A percentile compares a stretch with the other conserved stretches of the same genome.
These are phyloP conservation scores for Gallinago paraguaiae DNA, from an alignment of 2,113 vertebrate genomes.

Conservation along the genomic window DNA sequence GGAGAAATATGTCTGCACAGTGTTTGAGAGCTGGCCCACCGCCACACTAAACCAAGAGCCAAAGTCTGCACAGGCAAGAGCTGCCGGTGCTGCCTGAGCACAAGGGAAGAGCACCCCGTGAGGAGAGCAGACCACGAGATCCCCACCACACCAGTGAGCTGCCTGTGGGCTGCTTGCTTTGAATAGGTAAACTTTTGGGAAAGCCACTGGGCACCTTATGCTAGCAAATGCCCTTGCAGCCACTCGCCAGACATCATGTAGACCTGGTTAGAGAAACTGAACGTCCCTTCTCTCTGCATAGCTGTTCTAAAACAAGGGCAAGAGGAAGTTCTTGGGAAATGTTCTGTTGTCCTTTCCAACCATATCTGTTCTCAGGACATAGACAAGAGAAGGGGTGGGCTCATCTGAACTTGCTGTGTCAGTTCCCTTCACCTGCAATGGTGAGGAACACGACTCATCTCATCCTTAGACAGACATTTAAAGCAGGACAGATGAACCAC, in stretches of 20 bases:
- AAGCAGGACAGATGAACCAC: neutral
- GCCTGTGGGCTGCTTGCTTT: neutral
- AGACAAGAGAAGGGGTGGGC: neutral
- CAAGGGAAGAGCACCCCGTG: neutral
- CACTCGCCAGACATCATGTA: neutral
- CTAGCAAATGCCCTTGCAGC: neutral
- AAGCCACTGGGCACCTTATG: neutral
- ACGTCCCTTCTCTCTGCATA: neutral
- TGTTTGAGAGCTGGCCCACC: neutral
- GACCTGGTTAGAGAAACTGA: neutral
- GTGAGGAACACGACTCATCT: neutral
- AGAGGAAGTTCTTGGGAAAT: neutral
- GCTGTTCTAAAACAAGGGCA: neutral
- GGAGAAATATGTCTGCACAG: neutral
- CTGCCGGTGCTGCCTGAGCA: neutral
- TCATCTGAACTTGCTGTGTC: neutral
- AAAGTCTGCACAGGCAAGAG: neutral
- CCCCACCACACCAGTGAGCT: rapidly evolving
- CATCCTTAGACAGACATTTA: neutral
- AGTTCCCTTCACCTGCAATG: neutral
- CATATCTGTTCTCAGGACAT: rapidly evolving
- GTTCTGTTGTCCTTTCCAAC: neutral
- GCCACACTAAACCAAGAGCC: neutral
- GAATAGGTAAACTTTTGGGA: neutral
- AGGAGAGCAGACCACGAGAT: neutral